These are phyloP conservation scores for Microdon myrmicae DNA, from an alignment of 2,888 invertebrate species.

Conservation along the genomic window DNA sequence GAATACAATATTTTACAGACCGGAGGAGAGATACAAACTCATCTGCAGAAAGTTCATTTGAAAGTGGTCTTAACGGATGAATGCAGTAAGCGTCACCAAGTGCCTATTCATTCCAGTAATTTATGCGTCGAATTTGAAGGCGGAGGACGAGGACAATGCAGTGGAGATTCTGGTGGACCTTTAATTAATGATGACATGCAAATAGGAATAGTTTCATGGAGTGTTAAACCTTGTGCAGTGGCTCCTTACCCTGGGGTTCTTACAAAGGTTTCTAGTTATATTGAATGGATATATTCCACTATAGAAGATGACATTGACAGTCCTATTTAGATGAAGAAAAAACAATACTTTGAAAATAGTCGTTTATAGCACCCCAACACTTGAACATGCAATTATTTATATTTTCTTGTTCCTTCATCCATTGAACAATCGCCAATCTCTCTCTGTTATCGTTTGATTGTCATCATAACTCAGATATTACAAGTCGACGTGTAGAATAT, in stretches of 20 bases:
- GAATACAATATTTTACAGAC: constrained; percentile 56
- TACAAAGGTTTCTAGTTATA: constrained; percentile 64
- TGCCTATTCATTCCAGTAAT: constrained; percentile 60
- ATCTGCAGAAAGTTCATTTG: constrained; percentile 64
- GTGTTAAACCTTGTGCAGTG: constrained; percentile 66
- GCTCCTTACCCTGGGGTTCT: constrained; percentile 67
- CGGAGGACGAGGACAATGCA: constrained; percentile 68
- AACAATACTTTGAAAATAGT: no score
- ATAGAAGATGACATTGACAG: constrained; percentile 52
- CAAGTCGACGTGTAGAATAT: no score
- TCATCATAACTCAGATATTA: no score
- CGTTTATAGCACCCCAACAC: no score
- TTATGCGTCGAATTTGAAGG: constrained; percentile 67
- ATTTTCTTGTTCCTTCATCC: no score
- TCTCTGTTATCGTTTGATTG: no score
- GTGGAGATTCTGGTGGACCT: constrained; percentile 67
- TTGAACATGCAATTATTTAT: no score
- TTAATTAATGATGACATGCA: constrained; percentile 62
- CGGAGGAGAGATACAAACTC: constrained; percentile 59
- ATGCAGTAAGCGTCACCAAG: constrained; percentile 61
- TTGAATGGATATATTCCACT: constrained; percentile 62
- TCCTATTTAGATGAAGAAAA: no score
- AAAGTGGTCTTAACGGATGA: constrained; percentile 63
- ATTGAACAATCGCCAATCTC: no score
- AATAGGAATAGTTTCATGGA: constrained; percentile 68